phyloP scores from a whole-genome alignment of 2,113 vertebrate species.

The Prochilodus magdalenae region DNA sequence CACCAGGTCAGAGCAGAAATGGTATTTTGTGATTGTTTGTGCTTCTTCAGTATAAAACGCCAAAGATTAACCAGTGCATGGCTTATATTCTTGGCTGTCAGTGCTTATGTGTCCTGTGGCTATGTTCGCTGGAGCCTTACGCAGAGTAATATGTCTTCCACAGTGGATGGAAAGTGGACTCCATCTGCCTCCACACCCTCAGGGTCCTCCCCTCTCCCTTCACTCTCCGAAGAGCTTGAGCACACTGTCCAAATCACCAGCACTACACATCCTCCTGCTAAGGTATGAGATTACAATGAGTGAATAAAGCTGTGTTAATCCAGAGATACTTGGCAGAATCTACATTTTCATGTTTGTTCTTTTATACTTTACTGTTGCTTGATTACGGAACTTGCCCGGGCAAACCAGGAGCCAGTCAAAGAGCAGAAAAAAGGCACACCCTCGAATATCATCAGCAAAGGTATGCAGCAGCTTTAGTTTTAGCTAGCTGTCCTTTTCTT shows the following conservation, averaged over 20 bases:
- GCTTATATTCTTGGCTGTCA: background rate
- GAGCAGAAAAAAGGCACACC: slow-evolving; percentile 71
- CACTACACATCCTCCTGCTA: slow-evolving; percentile 47
- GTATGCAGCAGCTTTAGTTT: slow-evolving; percentile 23
- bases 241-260: slow-evolving; percentile 69
- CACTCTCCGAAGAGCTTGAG: slow-evolving; percentile 77
- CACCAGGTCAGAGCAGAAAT: slow-evolving; percentile 74
- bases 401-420: slow-evolving; percentile 73
- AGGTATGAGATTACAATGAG: slow-evolving; percentile 26
- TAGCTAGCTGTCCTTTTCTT: background rate
- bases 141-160: slow-evolving; percentile 14
- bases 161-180: slow-evolving; percentile 81
- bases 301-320: background rate
- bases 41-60: background rate
- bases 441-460: slow-evolving; percentile 32
- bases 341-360: background rate
- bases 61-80: background rate
- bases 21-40: background rate
- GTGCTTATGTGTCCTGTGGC: background rate
- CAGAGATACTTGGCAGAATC: background rate
- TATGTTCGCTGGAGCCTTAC: background rate
- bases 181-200: slow-evolving; percentile 77
- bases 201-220: slow-evolving; percentile 76
- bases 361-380: slow-evolving; percentile 44
- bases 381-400: slow-evolving; percentile 67